A percentile compares a stretch with the other conserved stretches of the same genome.
phyloP scores from a whole-genome alignment of 2,113 vertebrate species.

The Pristiophorus japonicus region DNA sequence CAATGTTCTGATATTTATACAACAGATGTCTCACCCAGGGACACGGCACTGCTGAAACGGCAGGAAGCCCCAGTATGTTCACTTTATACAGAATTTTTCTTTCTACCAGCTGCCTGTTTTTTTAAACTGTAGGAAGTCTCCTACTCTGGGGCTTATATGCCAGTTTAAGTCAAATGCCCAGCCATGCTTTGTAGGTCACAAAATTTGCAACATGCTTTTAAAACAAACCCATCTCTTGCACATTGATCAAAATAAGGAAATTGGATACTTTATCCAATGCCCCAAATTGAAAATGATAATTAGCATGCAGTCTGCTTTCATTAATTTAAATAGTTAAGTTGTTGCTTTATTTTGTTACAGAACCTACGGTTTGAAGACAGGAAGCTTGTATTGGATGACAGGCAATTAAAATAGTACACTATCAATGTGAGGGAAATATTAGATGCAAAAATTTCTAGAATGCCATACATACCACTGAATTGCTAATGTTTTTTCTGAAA shows the following conservation, averaged over 20 bases:
- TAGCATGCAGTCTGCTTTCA: neutral
- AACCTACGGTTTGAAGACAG: neutral
- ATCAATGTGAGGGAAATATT: neutral
- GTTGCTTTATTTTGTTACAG: neutral
- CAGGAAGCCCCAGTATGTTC: constrained; percentile 80
- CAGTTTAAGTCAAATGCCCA: constrained; percentile 22
- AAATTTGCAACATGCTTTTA: neutral
- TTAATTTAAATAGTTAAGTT: neutral
- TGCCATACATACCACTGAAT: neutral
- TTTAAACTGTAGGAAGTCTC: constrained; percentile 61
- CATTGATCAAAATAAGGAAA: neutral
- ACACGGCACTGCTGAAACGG: constrained; percentile 79
- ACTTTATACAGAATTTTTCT: constrained; percentile 85
- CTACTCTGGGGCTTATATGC: constrained; percentile 50
- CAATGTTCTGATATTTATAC: constrained; percentile 80
- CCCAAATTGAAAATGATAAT: neutral
- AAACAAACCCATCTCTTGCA: neutral
- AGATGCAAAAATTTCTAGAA: neutral
- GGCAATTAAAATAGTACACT: neutral
- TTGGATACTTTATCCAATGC: neutral
- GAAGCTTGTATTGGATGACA: neutral
- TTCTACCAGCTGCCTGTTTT: constrained; percentile 83
- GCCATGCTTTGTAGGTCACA: neutral
- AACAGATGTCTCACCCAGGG: constrained; percentile 88
- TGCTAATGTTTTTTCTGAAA: neutral